Conservation (phyloP, 35 echinoderm and acorn worm genomes). For the Anneissia japonica region DNA sequence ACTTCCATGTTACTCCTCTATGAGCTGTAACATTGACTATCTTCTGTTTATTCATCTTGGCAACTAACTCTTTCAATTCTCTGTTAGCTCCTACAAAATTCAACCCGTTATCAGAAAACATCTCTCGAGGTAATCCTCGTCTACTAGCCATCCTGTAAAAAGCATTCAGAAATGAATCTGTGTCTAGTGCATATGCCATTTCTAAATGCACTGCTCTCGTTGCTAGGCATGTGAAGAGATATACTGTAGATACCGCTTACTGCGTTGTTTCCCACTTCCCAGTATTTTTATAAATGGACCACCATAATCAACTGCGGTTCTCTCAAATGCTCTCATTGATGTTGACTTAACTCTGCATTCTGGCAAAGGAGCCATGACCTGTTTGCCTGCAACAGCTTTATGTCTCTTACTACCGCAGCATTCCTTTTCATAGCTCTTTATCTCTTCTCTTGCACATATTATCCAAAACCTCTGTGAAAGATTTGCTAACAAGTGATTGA, state of each 20-base stretch:
- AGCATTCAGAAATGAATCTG: background rate
- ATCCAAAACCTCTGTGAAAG: slow-evolving; percentile 35
- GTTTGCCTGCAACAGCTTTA: background rate
- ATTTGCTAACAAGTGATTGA: slow-evolving; percentile 18
- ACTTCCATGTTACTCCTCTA: background rate
- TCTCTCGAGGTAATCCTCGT: background rate
- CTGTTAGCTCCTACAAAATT: slow-evolving; percentile 25
- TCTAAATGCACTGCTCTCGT: background rate
- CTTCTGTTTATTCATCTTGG: background rate
- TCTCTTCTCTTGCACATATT: slow-evolving; percentile 8
- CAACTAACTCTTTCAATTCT: slow-evolving; percentile 10
- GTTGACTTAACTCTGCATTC: background rate
- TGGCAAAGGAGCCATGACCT: slow-evolving; percentile 3
- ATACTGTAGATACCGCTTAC: background rate
- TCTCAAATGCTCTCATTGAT: background rate
- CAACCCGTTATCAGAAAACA: slow-evolving; percentile 16
- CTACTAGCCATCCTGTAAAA: background rate
- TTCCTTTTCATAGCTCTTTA: slow-evolving; percentile 18
- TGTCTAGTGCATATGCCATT: background rate
- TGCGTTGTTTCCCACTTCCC: background rate
- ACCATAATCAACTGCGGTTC: background rate
- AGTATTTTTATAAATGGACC: background rate
- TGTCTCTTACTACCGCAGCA: background rate
- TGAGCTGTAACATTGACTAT: background rate
- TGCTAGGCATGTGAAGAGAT: background rate